A percentile compares a stretch with the other conserved stretches of the same genome.
Evolutionary conservation across 2,113 vertebrate genomes (phyloP).

Genomic region (Zosterops japonicus): DNA sequence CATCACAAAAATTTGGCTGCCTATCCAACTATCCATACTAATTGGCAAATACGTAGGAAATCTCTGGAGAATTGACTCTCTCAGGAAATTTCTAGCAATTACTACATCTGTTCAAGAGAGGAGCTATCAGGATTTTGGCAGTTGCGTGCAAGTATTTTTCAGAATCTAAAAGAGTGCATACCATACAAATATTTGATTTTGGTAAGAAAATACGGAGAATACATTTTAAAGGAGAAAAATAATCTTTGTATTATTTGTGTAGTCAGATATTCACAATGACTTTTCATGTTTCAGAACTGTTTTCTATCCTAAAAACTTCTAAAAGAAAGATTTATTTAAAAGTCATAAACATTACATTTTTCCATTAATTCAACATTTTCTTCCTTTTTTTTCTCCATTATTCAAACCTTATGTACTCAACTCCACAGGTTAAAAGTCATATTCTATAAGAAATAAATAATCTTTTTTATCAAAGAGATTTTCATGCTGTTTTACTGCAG

Average conservation of each 20-base stretch:
- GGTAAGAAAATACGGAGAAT: not conserved
- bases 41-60: not conserved
- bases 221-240: not conserved
- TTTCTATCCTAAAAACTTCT: not conserved
- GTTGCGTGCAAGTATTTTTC: not conserved
- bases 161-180: not conserved
- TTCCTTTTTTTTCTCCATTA: not conserved
- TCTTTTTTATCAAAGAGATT: not conserved
- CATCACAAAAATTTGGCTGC: not conserved
- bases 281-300: not conserved
- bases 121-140: conserved; percentile 18
- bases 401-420: not conserved
- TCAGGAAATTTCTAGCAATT: conserved; percentile 34
- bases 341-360: not conserved
- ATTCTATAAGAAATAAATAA: not conserved
- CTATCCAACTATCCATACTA: not conserved
- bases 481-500: not conserved
- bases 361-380: fast-evolving
- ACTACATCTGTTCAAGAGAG: conserved; percentile 22
- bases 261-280: not conserved
- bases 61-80: not conserved
- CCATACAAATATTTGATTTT: not conserved
- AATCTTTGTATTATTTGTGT: not conserved
- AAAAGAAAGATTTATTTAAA: not conserved
- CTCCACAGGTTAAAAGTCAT: not conserved